Evolutionary conservation across 2,888 invertebrate species (phyloP), one percentile per base, ranked within the genome.

Genomic region (Didymodactylos carnosus): DNA sequence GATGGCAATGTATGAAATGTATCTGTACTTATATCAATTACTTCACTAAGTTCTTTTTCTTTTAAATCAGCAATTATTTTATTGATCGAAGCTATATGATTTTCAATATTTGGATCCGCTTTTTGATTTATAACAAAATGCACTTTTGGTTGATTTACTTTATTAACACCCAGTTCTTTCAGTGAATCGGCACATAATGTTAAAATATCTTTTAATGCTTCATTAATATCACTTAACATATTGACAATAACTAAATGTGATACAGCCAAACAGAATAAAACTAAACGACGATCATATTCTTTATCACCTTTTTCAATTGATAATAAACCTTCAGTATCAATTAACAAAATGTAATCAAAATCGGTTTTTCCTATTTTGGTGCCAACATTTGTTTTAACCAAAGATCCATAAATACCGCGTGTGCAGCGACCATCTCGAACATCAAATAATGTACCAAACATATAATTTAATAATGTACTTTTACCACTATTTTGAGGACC

Each of bases 401-500:
- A 27, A 25, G 53, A 53, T 25, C 53, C 53, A 53, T 53, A 53
- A 11, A 53, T 62, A 29, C 62, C 62, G 10, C 62, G 62, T 14
- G 62, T 29, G 7, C 27, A 27, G 0, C 29, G 27, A 62, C 27
- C 27, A 62, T 62, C 62, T 4, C 62, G 29, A 49, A 62, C 62
- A 16, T 27, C 29, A 13, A 62, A 62, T 8, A 29, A 8, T 27
- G 29, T 29, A 7, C 62, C 62, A 62, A 62, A 62, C 62, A 62
- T 62, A 29, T 29, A 62, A 29, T 62, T 62, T 3, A 62, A 8
- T 29, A 62, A 29, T 11, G 62, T 62, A 29, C 94, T 94, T 82
- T 95, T 95, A 0, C 95, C 95, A 0, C 92, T 90, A 7, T 94
- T 94, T 87, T 95, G 95, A 0, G 94, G 91, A 0, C 94, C 95